Evolutionary conservation across 2,888 invertebrate genomes (phyloP).

Genomic region (Kuschelorhynchus macadamiae): DNA sequence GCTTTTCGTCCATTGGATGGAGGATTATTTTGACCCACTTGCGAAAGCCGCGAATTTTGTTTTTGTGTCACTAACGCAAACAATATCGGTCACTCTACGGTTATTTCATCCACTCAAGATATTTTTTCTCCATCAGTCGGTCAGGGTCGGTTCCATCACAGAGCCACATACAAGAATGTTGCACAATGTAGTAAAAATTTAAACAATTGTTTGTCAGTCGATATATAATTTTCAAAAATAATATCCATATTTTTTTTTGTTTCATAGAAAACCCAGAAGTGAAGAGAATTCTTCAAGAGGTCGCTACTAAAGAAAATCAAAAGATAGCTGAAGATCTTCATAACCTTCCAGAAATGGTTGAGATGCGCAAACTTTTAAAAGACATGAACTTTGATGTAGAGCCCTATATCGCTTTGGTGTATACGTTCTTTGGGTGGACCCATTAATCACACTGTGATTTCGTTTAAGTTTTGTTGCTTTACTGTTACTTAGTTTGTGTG

Average conservation of each 20-base stretch:
- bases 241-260: constrained; percentile 1
- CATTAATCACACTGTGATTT: constrained; percentile 22
- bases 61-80: too few relatives aligned
- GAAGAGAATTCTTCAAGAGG: constrained; percentile 24
- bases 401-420: constrained; percentile 46
- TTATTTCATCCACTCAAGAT: too few relatives aligned
- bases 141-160: too few relatives aligned
- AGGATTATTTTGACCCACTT: too few relatives aligned
- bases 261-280: constrained; percentile 18
- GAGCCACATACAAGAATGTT: too few relatives aligned
- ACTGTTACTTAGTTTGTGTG: constrained; percentile 28
- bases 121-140: too few relatives aligned
- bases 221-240: too few relatives aligned
- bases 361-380: constrained; percentile 32
- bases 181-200: too few relatives aligned
- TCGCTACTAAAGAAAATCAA: constrained; percentile 29
- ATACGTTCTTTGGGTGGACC: constrained; percentile 56
- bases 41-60: too few relatives aligned
- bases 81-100: too few relatives aligned
- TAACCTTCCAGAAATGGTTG: constrained; percentile 27
- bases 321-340: constrained; percentile 37
- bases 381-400: constrained; percentile 42
- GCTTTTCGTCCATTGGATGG: too few relatives aligned
- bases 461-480: background rate
- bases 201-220: too few relatives aligned